Conservation (phyloP, 1,140 invertebrate genomes). For the Drosophila athabasca region DNA sequence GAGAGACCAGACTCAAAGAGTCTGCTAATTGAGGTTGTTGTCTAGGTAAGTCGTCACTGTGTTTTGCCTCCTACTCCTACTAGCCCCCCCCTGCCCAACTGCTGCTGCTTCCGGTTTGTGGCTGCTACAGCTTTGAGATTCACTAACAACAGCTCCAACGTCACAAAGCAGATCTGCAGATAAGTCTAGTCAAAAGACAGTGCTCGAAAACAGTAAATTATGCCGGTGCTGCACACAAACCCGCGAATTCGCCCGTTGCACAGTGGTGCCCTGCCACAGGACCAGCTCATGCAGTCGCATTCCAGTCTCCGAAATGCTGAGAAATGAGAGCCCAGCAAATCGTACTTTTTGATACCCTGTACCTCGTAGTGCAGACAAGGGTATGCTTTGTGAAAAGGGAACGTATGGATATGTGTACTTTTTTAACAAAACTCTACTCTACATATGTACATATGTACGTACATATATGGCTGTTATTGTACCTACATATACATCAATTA, state of each 20-base stretch:
- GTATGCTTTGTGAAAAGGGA: too few species aligned
- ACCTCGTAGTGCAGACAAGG: too few species aligned
- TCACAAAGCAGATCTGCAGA: slow-evolving; percentile 31
- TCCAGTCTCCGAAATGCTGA: too few species aligned
- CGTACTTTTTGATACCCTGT: too few species aligned
- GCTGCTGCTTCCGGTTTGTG: slow-evolving; percentile 57
- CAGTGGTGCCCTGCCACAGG: slow-evolving; percentile 8
- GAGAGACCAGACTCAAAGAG: slow-evolving; percentile 53
- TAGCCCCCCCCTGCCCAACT: background rate
- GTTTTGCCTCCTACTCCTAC: slow-evolving; percentile 5
- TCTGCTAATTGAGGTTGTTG: slow-evolving; percentile 76
- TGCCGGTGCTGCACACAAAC: slow-evolving; percentile 55
- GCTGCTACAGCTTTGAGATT: slow-evolving; percentile 63
- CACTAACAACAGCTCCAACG: slow-evolving; percentile 46
- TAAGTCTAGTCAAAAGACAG: slow-evolving; percentile 23
- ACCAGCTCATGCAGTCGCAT: background rate
- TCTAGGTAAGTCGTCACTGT: slow-evolving; percentile 69
- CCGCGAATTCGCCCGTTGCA: slow-evolving; percentile 40
- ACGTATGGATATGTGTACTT: too few species aligned
- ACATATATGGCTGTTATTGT: too few species aligned
- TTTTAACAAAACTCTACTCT: too few species aligned
- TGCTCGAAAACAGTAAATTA: slow-evolving; percentile 74
- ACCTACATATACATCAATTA: too few species aligned
- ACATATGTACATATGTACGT: too few species aligned
- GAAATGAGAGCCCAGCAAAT: too few species aligned